Base-by-base conservation (phyloP, 2,113 vertebrate species). In the Pelecanus crispus region DNA sequence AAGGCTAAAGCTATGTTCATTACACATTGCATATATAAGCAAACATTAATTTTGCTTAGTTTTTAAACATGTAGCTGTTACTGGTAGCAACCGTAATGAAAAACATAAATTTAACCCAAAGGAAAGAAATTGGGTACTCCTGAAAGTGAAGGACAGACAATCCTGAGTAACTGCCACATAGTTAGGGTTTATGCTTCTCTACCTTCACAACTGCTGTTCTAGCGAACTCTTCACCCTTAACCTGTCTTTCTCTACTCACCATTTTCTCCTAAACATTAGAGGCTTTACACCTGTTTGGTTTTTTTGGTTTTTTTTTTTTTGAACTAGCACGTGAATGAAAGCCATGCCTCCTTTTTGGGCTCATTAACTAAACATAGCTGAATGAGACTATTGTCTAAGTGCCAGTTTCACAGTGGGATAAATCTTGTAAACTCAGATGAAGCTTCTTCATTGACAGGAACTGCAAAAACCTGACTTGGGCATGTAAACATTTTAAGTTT, bases 401-500 rank as follows among this genome's bases (percentile, higher is more conserved):
- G 88, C 91, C 91, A 74, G 58, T 68, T 91, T 81, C 86, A 94
- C 38, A 71, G 81, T 80, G 47, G 89, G 78, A 83, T 92, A 88
- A 88, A 63, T 90, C 78, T 66, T 88, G 72, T 79, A 91, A 94
- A 86, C 73, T 91, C 59, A 74, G 67, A 86, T 94, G 93, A 86
- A 75, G 95, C 90, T 92, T 95, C 45, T 92, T 96, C 81, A 36
- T 58, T 88, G 91, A 89, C 63, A 78, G 47, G 71, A 81, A 22
- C 63, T 61, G 78, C 68, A 86, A 62, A 93, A 90, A 66, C 34
- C 26, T 86, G 81, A 55, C 72, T 83, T 70, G 66, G 50, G 90
- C 91, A 47, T 73, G 83, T 94, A 95, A 94, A 96, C 47, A 72
- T 94, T 89, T 75, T 44, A 81, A 67, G 55, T 90, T 94, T 91